Evolutionary conservation across 1,140 invertebrate species (phyloP), one percentile per base, ranked within the genome.

Genomic region (Metaphire vulgaris): DNA sequence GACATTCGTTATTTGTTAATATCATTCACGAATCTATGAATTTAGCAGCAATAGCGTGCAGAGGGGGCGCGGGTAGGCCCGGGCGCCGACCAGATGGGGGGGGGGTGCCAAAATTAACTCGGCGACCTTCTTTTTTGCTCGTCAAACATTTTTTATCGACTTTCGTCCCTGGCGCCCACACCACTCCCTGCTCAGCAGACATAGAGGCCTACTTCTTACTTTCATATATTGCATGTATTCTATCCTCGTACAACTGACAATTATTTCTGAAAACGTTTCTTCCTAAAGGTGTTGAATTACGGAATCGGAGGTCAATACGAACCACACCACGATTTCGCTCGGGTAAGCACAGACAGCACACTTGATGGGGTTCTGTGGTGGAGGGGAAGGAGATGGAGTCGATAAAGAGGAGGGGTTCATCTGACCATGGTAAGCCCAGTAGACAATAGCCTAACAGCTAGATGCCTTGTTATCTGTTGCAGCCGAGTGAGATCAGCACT

Each of bases 231-330:
- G n/a, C n/a, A n/a, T n/a, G n/a, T n/a, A n/a, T n/a, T n/a, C n/a
- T n/a, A n/a, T n/a, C n/a, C n/a, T n/a, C n/a, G n/a, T n/a, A n/a
- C n/a, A n/a, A n/a, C n/a, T n/a, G n/a, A n/a, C n/a, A n/a, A n/a
- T n/a, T n/a, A n/a, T n/a, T n/a, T n/a, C n/a, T n/a, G n/a, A 6
- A 56, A 56, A 12, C 6, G 41, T 6, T 56, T 71, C 15, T 29
- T 6, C 2, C 26, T 80, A 16, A 93, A 97, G 87, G 93, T 97
- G 33, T 94, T 95, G 76, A 97, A 97, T 87, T 97, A 97, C 85
- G 96, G 95, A 31, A 95, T 97, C 79, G 96, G 95, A 6, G 96
- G 96, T 0, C 96, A 98, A 86, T 98, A 97, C 84, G 95, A 97
- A 81, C 95, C 96, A 14, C 96, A 98, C 86, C 97, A 91, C 85